Evolutionary conservation across 2,113 vertebrate genomes (phyloP).

Genomic region (Microcebus ravelobensis): DNA sequence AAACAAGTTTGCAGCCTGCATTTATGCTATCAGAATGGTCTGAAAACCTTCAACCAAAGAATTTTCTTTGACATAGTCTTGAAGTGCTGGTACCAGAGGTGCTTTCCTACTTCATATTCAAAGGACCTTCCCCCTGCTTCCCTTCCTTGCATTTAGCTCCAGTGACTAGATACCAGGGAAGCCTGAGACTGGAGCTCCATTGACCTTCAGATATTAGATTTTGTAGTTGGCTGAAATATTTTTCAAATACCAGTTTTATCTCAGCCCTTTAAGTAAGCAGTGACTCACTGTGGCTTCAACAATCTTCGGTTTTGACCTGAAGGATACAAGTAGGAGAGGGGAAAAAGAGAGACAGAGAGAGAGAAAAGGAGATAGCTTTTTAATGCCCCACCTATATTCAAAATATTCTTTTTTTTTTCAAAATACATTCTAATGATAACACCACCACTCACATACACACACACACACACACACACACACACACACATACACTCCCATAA

Average conservation of each 20-base stretch:
- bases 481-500: not conserved
- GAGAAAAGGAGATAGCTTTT: not conserved
- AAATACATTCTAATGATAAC: not conserved
- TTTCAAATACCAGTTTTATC: not conserved
- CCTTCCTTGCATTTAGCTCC: not conserved
- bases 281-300: not conserved
- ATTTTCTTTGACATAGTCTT: not conserved
- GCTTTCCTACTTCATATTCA: not conserved
- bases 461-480: no score
- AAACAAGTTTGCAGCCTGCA: not conserved
- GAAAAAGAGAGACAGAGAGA: not conserved
- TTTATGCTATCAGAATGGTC: not conserved
- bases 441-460: not conserved
- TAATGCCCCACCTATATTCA: not conserved
- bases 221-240: not conserved
- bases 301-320: not conserved
- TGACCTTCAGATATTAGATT: not conserved
- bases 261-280: not conserved
- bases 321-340: not conserved
- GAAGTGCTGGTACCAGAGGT: not conserved
- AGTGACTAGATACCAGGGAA: not conserved
- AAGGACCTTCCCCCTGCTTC: not conserved
- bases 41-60: not conserved
- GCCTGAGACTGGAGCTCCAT: not conserved
- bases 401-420: not conserved